Conservation (phyloP, 2,113 vertebrate species). For the Choloepus hoffmanni region DNA sequence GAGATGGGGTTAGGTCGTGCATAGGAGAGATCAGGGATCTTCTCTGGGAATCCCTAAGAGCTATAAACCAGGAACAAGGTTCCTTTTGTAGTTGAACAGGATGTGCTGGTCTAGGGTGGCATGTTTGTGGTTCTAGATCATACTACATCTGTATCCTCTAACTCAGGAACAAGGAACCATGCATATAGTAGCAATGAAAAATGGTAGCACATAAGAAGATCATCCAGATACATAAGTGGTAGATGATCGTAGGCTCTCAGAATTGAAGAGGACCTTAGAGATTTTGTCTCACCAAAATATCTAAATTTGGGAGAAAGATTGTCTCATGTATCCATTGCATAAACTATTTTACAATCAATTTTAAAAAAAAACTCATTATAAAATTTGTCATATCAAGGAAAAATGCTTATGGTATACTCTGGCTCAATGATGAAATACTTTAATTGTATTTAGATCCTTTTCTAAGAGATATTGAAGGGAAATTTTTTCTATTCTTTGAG, state of each 20-base stretch:
- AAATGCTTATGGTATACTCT: not conserved
- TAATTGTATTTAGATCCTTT: conserved; percentile 54
- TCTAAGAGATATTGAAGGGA: not conserved
- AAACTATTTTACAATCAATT: not conserved
- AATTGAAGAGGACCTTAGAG: conserved; percentile 21
- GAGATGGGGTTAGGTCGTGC: not conserved
- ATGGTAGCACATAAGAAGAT: not conserved
- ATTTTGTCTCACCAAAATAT: conserved; percentile 45
- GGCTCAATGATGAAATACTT: conserved; percentile 25
- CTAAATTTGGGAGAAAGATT: not conserved
- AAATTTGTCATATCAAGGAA: conserved; percentile 14
- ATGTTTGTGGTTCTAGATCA: conserved; percentile 23
- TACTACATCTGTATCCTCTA: not conserved
- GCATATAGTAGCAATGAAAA: not conserved
- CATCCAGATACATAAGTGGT: not conserved
- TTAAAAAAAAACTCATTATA: not conserved
- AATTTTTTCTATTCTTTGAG: not conserved
- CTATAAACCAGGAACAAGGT: not conserved
- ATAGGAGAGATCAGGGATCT: not conserved
- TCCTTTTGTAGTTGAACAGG: not conserved
- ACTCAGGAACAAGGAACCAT: not conserved
- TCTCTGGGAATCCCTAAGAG: conserved; percentile 13
- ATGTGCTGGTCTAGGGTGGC: not conserved
- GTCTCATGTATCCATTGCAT: not conserved
- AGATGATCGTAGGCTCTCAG: not conserved